A percentile compares a stretch with the other conserved stretches of the same genome.
Conservation (phyloP, 2,113 vertebrate species). For the Octodon degus region DNA sequence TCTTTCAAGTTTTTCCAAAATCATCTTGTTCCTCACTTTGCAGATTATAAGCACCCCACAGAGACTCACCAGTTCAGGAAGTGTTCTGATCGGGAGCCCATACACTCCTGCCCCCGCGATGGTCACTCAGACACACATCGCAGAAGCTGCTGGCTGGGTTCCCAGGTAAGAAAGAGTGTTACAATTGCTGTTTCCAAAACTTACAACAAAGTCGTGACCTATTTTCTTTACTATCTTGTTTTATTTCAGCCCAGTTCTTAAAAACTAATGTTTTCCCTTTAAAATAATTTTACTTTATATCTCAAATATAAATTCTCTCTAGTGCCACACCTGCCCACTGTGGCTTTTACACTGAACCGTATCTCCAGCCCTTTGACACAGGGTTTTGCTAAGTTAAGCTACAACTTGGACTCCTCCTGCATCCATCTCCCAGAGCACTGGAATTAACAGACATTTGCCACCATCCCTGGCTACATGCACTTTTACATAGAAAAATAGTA, state of each 20-base stretch:
- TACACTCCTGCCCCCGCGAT: slow-evolving; percentile 89
- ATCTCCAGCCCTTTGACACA: neutral
- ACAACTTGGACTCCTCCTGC: neutral
- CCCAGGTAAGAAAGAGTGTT: slow-evolving; percentile 88
- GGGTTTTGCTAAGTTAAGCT: neutral
- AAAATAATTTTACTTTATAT: slow-evolving; percentile 35
- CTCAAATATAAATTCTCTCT: slow-evolving; percentile 11
- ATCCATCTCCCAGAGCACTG: neutral
- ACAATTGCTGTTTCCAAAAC: neutral
- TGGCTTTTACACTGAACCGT: neutral
- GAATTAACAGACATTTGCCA: neutral
- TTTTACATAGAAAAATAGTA: slow-evolving; percentile 42
- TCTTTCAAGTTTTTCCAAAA: slow-evolving; percentile 12
- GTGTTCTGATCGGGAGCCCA: slow-evolving; percentile 89
- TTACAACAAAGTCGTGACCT: slow-evolving; percentile 15
- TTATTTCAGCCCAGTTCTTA: slow-evolving; percentile 22
- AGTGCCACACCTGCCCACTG: neutral
- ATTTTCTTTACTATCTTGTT: slow-evolving; percentile 2
- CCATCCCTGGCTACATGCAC: neutral
- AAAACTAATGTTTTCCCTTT: slow-evolving; percentile 28
- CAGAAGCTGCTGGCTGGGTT: slow-evolving; percentile 89
- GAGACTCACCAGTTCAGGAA: slow-evolving; percentile 88
- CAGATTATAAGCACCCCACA: slow-evolving; percentile 93
- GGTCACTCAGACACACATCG: slow-evolving; percentile 90
- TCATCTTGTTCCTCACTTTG: slow-evolving; percentile 56